Conservation (phyloP, 2,888 invertebrate species). For the Sminthurinus aureus region DNA sequence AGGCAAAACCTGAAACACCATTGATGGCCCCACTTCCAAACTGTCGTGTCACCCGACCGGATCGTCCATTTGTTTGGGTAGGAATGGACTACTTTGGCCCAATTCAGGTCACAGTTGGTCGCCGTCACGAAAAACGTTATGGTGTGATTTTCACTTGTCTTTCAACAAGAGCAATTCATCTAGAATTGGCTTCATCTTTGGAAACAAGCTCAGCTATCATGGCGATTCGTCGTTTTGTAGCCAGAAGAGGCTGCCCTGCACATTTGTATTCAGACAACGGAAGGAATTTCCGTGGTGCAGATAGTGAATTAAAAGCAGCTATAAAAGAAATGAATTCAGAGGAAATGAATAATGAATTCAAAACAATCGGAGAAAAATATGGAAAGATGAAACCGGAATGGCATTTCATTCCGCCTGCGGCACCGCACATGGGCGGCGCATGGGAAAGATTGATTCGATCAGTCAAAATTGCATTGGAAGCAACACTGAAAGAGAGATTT, state of each 20-base stretch:
- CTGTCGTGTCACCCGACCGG: neutral
- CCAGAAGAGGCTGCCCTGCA: conserved; percentile 9
- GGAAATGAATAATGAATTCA: too few relatives aligned
- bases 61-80: neutral
- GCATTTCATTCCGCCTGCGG: conserved; percentile 34
- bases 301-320: conserved; percentile 14
- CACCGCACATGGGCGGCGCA: conserved; percentile 40
- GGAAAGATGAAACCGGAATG: conserved; percentile 13
- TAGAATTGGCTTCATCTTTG: conserved; percentile 32
- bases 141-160: conserved; percentile 41
- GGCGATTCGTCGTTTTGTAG: conserved; percentile 34
- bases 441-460: conserved; percentile 40
- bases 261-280: conserved; percentile 21
- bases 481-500: conserved; percentile 23
- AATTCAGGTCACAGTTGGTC: neutral
- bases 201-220: conserved; percentile 38
- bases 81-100: conserved; percentile 43
- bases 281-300: conserved; percentile 31
- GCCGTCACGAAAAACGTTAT: conserved; percentile 25
- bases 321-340: too few relatives aligned
- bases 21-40: conserved; percentile 26
- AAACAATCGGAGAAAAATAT: too few relatives aligned
- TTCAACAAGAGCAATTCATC: conserved; percentile 33
- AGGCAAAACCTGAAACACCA: conserved; percentile 4
- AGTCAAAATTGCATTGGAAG: conserved; percentile 30